Percentiles rank a stretch among this genome's conserved stretches.
These are phyloP conservation scores for Drosophila arawakana DNA, from an alignment of 1,140 invertebrate genomes.

Conservation along the genomic window DNA sequence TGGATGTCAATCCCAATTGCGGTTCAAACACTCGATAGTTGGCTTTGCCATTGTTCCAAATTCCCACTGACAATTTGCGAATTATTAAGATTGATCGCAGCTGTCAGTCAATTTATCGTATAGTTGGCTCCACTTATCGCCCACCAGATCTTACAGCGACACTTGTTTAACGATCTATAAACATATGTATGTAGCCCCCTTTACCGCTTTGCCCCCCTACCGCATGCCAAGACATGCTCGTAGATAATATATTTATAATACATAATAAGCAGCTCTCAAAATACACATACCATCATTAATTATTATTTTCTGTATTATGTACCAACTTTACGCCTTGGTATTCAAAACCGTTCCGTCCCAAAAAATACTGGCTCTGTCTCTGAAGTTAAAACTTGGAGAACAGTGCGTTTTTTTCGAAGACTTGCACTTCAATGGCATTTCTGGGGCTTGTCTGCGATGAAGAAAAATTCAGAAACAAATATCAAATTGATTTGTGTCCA, in stretches of 20 bases:
- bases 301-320: constrained; percentile 49
- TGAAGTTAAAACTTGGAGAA: constrained; percentile 3
- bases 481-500: constrained; percentile 39
- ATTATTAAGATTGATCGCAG: constrained; percentile 48
- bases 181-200: neutral
- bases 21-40: neutral
- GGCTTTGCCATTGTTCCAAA: constrained; percentile 4
- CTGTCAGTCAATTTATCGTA: neutral
- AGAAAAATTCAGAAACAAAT: neutral
- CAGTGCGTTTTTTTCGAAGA: neutral
- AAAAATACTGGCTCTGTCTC: neutral
- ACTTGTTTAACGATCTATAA: constrained; percentile 24
- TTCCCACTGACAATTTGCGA: constrained; percentile 37
- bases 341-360: constrained; percentile 14
- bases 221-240: constrained; percentile 23
- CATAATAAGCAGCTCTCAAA: constrained; percentile 47
- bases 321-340: constrained; percentile 32
- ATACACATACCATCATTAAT: constrained; percentile 73
- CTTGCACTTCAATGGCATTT: constrained; percentile 31
- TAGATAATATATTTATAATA: constrained; percentile 62
- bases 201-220: neutral
- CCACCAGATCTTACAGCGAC: constrained; percentile 17
- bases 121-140: constrained; percentile 18
- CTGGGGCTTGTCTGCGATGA: constrained; percentile 7
- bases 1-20: neutral